Evolutionary conservation across 1,140 invertebrate species (phyloP).

Genomic region (Drosophila mayri): DNA sequence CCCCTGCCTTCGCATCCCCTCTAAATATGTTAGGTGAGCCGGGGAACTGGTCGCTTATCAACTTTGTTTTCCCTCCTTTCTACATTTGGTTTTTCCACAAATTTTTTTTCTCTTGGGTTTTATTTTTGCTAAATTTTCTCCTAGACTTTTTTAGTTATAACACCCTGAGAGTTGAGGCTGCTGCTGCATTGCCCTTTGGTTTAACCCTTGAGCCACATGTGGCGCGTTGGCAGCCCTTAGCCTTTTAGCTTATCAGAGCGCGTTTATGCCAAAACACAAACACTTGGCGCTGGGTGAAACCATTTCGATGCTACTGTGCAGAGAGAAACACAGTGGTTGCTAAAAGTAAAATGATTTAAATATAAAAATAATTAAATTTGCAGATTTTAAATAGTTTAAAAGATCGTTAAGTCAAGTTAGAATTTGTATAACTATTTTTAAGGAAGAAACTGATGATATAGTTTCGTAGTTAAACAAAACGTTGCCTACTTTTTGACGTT

Average conservation of each 20-base stretch:
- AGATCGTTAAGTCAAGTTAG: no score
- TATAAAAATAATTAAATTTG: no score
- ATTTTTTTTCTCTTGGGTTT: background rate
- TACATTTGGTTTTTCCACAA: constrained; percentile 2
- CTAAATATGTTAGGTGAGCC: constrained; percentile 74
- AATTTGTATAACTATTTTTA: no score
- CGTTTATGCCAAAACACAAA: constrained; percentile 61
- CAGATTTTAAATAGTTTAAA: background rate
- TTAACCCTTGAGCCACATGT: constrained; percentile 50
- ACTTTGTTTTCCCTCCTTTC: constrained; percentile 59
- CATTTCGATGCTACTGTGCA: constrained; percentile 29
- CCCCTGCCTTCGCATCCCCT: background rate
- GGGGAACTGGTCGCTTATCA: constrained; percentile 62
- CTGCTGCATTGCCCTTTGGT: constrained; percentile 27
- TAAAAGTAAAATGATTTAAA: background rate
- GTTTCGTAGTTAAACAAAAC: background rate
- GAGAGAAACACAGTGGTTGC: constrained; percentile 7
- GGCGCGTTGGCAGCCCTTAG: constrained; percentile 50
- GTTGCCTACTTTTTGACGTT: background rate
- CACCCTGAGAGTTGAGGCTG: background rate
- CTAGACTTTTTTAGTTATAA: constrained; percentile 42
- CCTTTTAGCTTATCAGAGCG: constrained; percentile 76
- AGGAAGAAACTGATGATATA: no score
- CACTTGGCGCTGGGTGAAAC: constrained; percentile 21
- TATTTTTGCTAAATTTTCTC: constrained; percentile 56